Percentiles rank a stretch among this genome's conserved stretches.
These are phyloP conservation scores for Odiellus spinosus DNA, from an alignment of 2,888 invertebrate genomes.

Conservation along the genomic window DNA sequence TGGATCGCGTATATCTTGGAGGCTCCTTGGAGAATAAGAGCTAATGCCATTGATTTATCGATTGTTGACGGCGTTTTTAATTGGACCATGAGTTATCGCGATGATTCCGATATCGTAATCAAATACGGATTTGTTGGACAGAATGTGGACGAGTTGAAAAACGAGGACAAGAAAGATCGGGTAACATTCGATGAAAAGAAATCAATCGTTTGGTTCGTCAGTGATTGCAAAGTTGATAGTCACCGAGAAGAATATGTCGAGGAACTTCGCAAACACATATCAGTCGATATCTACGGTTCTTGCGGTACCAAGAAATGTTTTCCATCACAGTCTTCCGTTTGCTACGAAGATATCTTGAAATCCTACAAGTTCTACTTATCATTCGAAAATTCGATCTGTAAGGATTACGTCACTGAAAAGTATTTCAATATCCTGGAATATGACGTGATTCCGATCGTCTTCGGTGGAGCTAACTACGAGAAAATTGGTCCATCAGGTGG, in stretches of 20 bases:
- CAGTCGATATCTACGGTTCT: conserved; percentile 15
- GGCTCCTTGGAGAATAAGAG: conserved; percentile 11
- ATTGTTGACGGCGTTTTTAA: conserved; percentile 11
- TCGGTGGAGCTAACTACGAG: conserved; percentile 24
- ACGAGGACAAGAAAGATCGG: too few relatives aligned
- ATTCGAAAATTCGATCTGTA: conserved; percentile 20
- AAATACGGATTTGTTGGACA: conserved; percentile 10
- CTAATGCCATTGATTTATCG: not conserved
- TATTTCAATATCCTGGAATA: conserved; percentile 21
- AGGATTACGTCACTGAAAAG: conserved; percentile 27
- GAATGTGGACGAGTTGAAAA: too few relatives aligned
- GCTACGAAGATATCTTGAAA: conserved; percentile 26
- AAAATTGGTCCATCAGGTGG: conserved; percentile 23
- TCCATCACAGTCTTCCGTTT: conserved; percentile 22
- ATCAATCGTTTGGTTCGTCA: conserved; percentile 13
- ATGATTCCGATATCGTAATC: conserved; percentile 10
- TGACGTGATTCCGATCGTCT: conserved; percentile 24
- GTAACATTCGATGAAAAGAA: not conserved
- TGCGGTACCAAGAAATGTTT: conserved; percentile 12
- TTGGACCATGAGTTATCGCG: conserved; percentile 18
- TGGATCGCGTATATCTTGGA: conserved; percentile 14
- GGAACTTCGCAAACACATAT: conserved; percentile 13
- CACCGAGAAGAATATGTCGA: conserved; percentile 13
- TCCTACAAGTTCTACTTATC: conserved; percentile 13
- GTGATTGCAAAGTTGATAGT: conserved; percentile 13